Conservation (phyloP, 2,113 vertebrate species). For the Pelvicachromis taeniatus region DNA sequence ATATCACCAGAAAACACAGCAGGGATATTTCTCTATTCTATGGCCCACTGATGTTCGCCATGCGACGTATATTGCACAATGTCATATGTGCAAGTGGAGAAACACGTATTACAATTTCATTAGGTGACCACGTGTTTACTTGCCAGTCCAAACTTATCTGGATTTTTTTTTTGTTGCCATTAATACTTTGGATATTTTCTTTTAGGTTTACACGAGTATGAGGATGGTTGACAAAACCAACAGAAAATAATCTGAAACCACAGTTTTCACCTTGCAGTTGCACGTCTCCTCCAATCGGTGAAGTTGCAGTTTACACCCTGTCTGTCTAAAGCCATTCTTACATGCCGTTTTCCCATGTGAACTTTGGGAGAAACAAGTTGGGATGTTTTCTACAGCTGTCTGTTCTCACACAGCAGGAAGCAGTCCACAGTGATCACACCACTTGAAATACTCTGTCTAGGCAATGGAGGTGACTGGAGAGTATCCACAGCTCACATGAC, state of each 20-base stretch:
- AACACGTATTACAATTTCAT: background rate
- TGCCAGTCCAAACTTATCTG: background rate
- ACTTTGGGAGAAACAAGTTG: background rate
- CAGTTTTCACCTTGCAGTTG: background rate
- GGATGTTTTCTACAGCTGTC: background rate
- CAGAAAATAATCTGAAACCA: background rate
- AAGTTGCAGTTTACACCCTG: background rate
- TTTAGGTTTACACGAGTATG: background rate
- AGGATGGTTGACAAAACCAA: background rate
- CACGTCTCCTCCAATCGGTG: background rate
- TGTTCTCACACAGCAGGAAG: background rate
- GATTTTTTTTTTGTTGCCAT: background rate
- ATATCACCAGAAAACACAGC: background rate
- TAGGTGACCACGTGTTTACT: background rate
- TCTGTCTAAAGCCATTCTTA: background rate
- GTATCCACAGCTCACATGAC: background rate
- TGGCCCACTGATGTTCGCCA: background rate
- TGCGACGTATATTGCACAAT: background rate
- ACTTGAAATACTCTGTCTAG: background rate
- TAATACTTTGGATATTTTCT: background rate
- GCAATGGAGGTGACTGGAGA: background rate
- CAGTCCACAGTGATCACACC: background rate
- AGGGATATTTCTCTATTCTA: background rate
- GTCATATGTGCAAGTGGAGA: background rate
- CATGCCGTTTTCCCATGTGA: background rate